Evolutionary conservation across 2,888 invertebrate species (phyloP), one percentile per base, ranked within the genome.

Genomic region (Dynastes grantii): DNA sequence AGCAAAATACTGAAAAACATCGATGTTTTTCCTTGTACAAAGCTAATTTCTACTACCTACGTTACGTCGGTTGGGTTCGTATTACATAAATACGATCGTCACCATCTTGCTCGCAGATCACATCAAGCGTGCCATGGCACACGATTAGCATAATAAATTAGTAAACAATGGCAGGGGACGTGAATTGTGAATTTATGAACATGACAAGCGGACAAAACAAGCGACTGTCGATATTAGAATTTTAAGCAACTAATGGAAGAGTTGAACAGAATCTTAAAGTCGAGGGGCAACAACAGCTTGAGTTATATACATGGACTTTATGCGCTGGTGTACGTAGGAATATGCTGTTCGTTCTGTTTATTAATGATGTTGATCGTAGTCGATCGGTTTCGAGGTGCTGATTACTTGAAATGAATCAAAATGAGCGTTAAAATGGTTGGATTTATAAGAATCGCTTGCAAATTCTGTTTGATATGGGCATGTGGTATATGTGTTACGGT

Each of bases 91-190:
- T 22, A 45, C 22, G 16, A 68, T 22, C 16, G 67, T 11, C 45
- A 45, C 45, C 45, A 45, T 45, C 45, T 45, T 49, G 29, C 9
- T 27, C 61, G 3, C 67, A 27, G 49, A 49, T 68, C 67, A 68
- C 67, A 68, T 68, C 67, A 37, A 45, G 67, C 49, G 49, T 68
- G 67, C 61, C 61, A 68, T 6, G 29, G 49, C 22, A 49, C 67
- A 22, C 49, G 49, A 68, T 68, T 68, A 68, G 67, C 67, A 68
- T 68, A 68, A 68, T 68, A 68, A 68, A 68, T 68, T 68, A 68
- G 67, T 68, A 68, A 68, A 68, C 67, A 68, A 68, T 68, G 67
- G 67, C 49, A 22, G 27, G 61, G 53, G 49, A 68, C 67, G 67
- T 49, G 67, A 49, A 68, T 68, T 68, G 67, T 49, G 67, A 68